A percentile compares a stretch with the other conserved stretches of the same genome.
Evolutionary conservation across 1,140 invertebrate genomes (phyloP).

Genomic region (Rhopalosiphum maidis): DNA sequence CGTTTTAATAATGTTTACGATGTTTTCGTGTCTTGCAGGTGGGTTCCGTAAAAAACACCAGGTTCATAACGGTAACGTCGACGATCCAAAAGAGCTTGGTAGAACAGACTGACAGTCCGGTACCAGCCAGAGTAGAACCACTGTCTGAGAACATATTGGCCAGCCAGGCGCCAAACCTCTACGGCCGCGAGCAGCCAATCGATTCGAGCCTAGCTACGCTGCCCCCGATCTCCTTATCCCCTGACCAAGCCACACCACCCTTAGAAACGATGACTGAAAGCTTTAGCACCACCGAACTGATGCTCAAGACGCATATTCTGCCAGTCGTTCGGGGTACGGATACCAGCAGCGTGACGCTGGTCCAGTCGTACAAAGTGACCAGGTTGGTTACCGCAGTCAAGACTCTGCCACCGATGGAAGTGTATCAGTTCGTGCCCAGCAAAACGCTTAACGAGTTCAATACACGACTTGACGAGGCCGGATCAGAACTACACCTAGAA

Average conservation of each 20-base stretch:
- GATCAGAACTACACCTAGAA: constrained; percentile 83
- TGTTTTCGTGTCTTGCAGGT: constrained; percentile 68
- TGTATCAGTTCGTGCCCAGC: constrained; percentile 84
- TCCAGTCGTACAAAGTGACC: constrained; percentile 87
- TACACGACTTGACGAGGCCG: constrained; percentile 83
- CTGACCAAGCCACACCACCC: constrained; percentile 78
- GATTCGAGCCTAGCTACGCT: constrained; percentile 81
- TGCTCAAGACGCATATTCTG: constrained; percentile 85
- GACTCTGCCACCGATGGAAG: constrained; percentile 83
- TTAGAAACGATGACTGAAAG: constrained; percentile 88
- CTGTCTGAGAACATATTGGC: constrained; percentile 86
- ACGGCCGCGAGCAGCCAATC: constrained; percentile 82
- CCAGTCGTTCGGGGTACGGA: constrained; percentile 78
- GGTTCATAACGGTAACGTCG: constrained; percentile 83
- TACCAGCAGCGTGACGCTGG: constrained; percentile 77
- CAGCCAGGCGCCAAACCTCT: constrained; percentile 74
- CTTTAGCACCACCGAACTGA: constrained; percentile 85
- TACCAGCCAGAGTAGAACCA: constrained; percentile 70
- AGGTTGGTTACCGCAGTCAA: constrained; percentile 85
- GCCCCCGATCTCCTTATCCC: constrained; percentile 77
- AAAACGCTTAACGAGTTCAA: constrained; percentile 89
- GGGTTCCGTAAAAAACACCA: constrained; percentile 83
- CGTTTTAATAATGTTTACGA: not conserved
- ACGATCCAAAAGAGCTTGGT: constrained; percentile 77
- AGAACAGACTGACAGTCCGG: constrained; percentile 67